Base-by-base conservation (phyloP, 1,140 invertebrate species). In the Andricus grossulariae region DNA sequence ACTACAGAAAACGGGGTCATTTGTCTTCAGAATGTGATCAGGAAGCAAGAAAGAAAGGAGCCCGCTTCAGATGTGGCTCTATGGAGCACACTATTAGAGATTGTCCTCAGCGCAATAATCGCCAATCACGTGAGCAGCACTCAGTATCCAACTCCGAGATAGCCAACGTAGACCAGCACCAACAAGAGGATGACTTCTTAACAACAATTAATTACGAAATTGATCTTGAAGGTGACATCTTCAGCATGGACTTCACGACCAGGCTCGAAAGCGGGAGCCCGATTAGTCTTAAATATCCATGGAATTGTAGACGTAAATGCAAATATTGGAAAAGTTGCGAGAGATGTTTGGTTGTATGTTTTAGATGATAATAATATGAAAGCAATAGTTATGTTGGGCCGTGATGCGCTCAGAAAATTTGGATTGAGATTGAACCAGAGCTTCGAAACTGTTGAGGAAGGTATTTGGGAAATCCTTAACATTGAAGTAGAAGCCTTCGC, bases 311-410 rank as follows among this genome's bases (percentile, higher is more conserved):
- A 74, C 25, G 51, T 73, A 19, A 16, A 18, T 18, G 18, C n/a
- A 11, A 13, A 72, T 50, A 15, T 54, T 15, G n/a, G 55, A 32
- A 19, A 51, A 25, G 12, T 5, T 18, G 15, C 50, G 15, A 21
- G n/a, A 0, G 16, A 78, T 21, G 50, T 78, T 15, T 8, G 66
- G 4, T 72, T 78, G 8, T 74, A 74, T 13, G 76, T 76, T 16
- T 77, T 81, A 50, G 16, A 70, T n/a, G 21, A 81, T n/a, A 45
- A 70, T 19, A 78, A 72, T 3, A 81, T 78, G 76, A 70, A 16
- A 45, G 15, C 25, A 21, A 16, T 19, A 15, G 45, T 79, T 18
- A 39, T 80, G 16, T 76, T 80, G 15, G 72, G 74, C 4, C 45
- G 72, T 0, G 55, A 76, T 50, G 50, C 57, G n/a, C 73, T 79